These are phyloP conservation scores for Zoanthus sansibaricus DNA, from an alignment of 92 coral and sea anemone species.

Conservation along the genomic window DNA sequence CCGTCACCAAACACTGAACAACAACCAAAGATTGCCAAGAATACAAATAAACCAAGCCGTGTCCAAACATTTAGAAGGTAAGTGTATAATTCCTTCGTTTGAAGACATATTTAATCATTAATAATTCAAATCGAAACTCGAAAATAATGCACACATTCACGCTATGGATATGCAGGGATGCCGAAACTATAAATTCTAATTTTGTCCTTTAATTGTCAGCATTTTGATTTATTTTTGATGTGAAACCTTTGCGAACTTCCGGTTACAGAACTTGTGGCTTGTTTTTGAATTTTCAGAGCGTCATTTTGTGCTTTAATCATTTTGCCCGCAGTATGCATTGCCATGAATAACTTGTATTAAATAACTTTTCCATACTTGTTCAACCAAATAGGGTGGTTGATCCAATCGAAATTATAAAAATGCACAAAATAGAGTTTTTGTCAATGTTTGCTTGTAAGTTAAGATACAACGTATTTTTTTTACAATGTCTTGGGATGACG, in stretches of 20 bases:
- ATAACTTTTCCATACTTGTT: background rate
- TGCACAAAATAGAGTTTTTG: background rate
- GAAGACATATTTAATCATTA: background rate
- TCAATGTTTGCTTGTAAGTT: background rate
- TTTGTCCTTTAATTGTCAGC: background rate
- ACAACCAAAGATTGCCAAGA: background rate
- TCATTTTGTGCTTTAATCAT: slow-evolving; percentile 34
- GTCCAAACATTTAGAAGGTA: slow-evolving; percentile 78
- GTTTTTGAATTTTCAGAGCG: slow-evolving; percentile 16
- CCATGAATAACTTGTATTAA: background rate
- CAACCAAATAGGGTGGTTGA: background rate
- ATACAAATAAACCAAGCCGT: slow-evolving; percentile 59
- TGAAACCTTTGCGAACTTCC: slow-evolving; percentile 56
- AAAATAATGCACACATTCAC: background rate
- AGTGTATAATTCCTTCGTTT: slow-evolving; percentile 38
- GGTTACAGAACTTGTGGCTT: slow-evolving; percentile 47
- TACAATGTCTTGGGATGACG: slow-evolving; percentile 10
- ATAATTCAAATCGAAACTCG: background rate
- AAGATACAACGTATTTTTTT: background rate
- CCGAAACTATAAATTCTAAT: background rate
- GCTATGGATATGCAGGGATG: background rate
- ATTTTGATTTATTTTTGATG: slow-evolving; percentile 18
- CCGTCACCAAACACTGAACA: slow-evolving; percentile 26
- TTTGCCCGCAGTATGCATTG: slow-evolving; percentile 1
- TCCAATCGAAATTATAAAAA: background rate